Percentiles rank a stretch among this genome's conserved stretches.
Evolutionary conservation across 2,113 vertebrate species (phyloP).

Genomic region (Pseudonaja textilis): DNA sequence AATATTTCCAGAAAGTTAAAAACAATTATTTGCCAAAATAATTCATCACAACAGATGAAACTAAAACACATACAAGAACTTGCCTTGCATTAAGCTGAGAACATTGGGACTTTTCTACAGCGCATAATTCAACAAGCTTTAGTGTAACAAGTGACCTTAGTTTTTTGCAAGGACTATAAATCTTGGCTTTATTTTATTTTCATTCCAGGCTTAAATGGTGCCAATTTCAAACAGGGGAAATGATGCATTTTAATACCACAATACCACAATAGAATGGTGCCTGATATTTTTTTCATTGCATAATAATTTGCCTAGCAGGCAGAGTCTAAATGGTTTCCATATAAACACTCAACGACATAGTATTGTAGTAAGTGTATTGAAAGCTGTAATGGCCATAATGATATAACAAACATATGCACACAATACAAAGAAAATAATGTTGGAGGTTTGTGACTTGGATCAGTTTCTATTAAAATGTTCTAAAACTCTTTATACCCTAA

Average conservation of each 20-base stretch:
- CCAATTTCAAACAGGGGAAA: conserved; percentile 1
- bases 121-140: conserved; percentile 11
- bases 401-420: too few species aligned
- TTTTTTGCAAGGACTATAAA: conserved; percentile 17
- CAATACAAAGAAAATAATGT: neutral
- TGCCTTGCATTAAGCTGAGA: neutral
- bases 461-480: neutral
- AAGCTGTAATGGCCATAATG: neutral
- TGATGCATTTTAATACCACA: conserved; percentile 12
- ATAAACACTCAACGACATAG: neutral
- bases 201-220: conserved; percentile 10
- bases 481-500: neutral
- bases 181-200: conserved; percentile 29
- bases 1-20: neutral
- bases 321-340: neutral
- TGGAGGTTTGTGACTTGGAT: neutral
- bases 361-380: neutral
- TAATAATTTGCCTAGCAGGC: conserved; percentile 8
- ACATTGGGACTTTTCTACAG: neutral
- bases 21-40: neutral
- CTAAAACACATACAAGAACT: neutral
- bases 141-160: neutral
- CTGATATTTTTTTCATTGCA: conserved; percentile 11
- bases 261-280: conserved; percentile 2
- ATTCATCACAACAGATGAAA: neutral